Base-by-base conservation (phyloP, 2,888 invertebrate genomes). In the Amorpha juglandis region DNA sequence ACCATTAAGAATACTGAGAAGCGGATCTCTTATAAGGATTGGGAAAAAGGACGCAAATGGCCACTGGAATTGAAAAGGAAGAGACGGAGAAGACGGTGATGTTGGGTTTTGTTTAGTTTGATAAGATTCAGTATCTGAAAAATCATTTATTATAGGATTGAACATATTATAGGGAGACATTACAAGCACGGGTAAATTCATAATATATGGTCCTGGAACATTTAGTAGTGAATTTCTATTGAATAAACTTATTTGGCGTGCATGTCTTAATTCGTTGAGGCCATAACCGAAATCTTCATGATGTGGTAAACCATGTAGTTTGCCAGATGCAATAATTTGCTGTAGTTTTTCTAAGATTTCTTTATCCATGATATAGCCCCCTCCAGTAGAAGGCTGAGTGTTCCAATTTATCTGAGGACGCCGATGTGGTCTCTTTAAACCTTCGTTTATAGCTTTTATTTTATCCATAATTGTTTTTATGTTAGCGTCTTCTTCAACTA, bases 1-100 rank as follows among this genome's bases (percentile, higher is more conserved):
- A 45, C 93, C 90, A 70, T 87, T 88, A 66, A 88, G 80, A 63
- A 94, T 86, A 67, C 91, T 92, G 8, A 94, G 76, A 12, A 95
- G 78, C 0, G 95, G 95, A 75, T 95, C 94, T 80, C 92, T 94
- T 42, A 95, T 91, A 9, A 94, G 78, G 45, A 95, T 88, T 0
- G 95, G 95, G 74, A 95, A 95, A 47, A 87, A 86, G 47, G 87
- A 83, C 8, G 94, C 89, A 47, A 94, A 89, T 0, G 95, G 95
- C 91, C 94, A 95, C 67, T 81, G 87, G 63, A 89, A 77, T 68
- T 83, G 81, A 69, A 89, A 83, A 14, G 69, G 71, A 27, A 42
- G 19, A 19, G 73, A 63, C n/a, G 74, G 74, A 14, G 11, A 35
- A 38, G 86, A 82, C 4, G 79, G 71, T 8, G 83, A 77, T 38